Evolutionary conservation across 2,888 invertebrate genomes (phyloP), one percentile per base, ranked within the genome.

Genomic region (Eurytoma californica): DNA sequence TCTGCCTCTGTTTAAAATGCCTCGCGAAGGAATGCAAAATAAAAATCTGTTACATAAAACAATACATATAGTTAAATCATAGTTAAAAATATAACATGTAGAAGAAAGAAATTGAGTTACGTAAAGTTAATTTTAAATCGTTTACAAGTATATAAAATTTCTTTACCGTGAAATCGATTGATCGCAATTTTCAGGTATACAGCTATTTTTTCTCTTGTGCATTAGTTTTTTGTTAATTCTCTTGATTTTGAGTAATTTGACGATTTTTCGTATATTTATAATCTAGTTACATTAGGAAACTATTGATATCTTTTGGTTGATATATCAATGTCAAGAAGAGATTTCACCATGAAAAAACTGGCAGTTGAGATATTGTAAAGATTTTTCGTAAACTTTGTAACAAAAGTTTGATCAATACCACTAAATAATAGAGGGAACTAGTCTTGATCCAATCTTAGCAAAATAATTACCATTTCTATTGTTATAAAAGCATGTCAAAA

Each of bases 301-400:
- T 73, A 63, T 73, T 69, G 49, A 51, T 60, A 58, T 61, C 66
- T 69, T 49, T 24, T 70, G 57, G 24, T 68, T 20, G 18, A 4
- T 53, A 67, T 58, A 70, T 47, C 14, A 7, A 79, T 16, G 24
- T 79, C 53, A 49, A n/a, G 74, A 69, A 68, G 68, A 18, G 47
- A 60, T 28, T 20, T 0, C 68, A 73, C 55, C 28, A n/a, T 18
- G 55, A 77, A 76, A 69, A 69, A 73, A 18, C 51, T 79, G 77
- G 79, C 75, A 80, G 73, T 82, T 66, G 61, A 80, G 78, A 58
- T 73, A 58, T 72, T 81, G 49, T 12, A 79, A 77, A 68, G 24
- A 53, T 73, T 57, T 30, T 79, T 20, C 28, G 53, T 58, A 75
- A 65, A 30, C 39, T 12, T 49, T 14, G 12, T 63, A 63, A 51